These are phyloP conservation scores for Varanus komodoensis DNA, from an alignment of 2,113 vertebrate species.

Conservation along the genomic window DNA sequence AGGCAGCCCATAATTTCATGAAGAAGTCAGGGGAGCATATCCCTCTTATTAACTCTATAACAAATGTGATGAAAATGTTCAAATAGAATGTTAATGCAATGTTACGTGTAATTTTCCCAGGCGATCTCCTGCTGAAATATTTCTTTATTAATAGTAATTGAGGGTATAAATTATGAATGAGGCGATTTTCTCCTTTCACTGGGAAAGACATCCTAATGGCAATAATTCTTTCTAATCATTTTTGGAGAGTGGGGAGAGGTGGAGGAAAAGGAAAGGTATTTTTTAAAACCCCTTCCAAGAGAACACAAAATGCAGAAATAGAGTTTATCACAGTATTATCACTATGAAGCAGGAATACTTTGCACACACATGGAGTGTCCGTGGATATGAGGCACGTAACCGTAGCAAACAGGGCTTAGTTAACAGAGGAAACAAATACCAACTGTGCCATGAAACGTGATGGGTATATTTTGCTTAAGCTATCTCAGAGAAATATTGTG, in stretches of 20 bases:
- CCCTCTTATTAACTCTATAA: conserved; percentile 99
- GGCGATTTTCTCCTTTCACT: conserved; percentile 92
- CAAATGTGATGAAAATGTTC: conserved; percentile 99
- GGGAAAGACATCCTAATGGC: conserved; percentile 96
- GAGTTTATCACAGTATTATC: conserved; percentile 48
- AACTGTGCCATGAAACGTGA: not conserved
- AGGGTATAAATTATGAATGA: conserved; percentile 99
- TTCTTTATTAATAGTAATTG: conserved; percentile 99
- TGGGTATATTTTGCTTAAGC: not conserved
- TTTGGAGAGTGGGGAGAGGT: conserved; percentile 80
- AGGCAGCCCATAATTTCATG: conserved; percentile 99
- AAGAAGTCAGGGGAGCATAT: conserved; percentile 99
- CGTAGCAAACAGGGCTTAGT: not conserved
- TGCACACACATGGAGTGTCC: not conserved
- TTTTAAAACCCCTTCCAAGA: conserved; percentile 77
- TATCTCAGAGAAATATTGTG: not conserved
- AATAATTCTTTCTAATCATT: conserved; percentile 98
- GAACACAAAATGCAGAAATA: conserved; percentile 72
- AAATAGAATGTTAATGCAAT: conserved; percentile 99
- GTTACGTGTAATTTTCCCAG: conserved; percentile 98
- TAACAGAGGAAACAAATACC: not conserved
- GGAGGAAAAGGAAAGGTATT: conserved; percentile 65
- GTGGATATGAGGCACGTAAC: not conserved
- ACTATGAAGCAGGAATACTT: conserved; percentile 46
- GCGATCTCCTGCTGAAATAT: conserved; percentile 93